phyloP scores from a whole-genome alignment of 2,797 vertebrate species.

The Myotis planiceps region DNA sequence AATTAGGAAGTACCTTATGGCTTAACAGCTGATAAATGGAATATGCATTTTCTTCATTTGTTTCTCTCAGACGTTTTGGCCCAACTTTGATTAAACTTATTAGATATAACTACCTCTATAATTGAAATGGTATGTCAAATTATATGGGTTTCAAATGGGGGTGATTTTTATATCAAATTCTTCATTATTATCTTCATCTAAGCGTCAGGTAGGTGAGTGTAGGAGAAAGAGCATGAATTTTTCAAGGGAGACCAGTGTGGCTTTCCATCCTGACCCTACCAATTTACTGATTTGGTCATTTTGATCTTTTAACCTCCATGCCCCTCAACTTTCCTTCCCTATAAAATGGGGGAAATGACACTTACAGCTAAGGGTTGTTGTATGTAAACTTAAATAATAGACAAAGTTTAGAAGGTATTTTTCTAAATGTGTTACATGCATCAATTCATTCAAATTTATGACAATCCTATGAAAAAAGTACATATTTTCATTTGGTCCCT shows the following conservation, averaged over 20 bases:
- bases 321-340: neutral
- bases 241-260: neutral
- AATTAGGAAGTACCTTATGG: neutral
- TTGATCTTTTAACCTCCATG: neutral
- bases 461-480: neutral
- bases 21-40: constrained; percentile 28
- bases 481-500: neutral
- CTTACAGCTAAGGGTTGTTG: neutral
- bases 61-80: neutral
- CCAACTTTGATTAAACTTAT: neutral
- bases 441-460: neutral
- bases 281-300: neutral
- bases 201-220: neutral
- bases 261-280: neutral
- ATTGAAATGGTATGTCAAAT: neutral
- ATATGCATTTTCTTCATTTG: constrained; percentile 20
- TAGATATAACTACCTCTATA: constrained; percentile 22
- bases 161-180: constrained; percentile 4
- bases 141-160: neutral
- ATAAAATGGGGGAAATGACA: neutral
- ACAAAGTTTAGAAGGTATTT: neutral
- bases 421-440: neutral
- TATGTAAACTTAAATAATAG: neutral
- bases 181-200: constrained; percentile 31
- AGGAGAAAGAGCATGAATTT: neutral